Evolutionary conservation across 2,797 vertebrate species (phyloP), one percentile per base, ranked within the genome.

Genomic region (Aplochiton taeniatus): DNA sequence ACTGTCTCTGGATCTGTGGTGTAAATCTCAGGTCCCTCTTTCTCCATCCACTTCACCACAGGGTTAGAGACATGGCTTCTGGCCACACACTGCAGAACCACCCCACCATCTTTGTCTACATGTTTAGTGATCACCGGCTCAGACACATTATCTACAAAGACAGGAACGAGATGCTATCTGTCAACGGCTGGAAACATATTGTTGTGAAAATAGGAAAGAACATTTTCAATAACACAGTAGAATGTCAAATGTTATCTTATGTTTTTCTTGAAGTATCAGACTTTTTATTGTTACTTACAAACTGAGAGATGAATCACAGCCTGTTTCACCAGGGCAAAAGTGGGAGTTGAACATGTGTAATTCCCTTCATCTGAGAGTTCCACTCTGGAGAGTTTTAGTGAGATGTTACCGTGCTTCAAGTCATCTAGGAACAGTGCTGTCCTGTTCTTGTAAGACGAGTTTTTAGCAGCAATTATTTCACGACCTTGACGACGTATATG

Each of bases 321-420:
- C 31, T 31, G 31, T 31, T 31, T 31, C 6, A 31, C 31, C 31
- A 31, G 31, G 31, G 2, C 6, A 31, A 31, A 31, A 31, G 53
- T 65, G 10, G 16, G 13, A 59, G 82, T 45, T 0, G 63, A 62
- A 70, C 82, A 84, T 8, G 9, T 78, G 47, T 86, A 84, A 8
- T 41, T 42, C n/a, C 82, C 84, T 13, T 72, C 20, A 58, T 86
- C 84, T 0, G 58, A 61, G 8, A 80, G 9, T 1, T 0, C 12
- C 13, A 73, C 51, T 0, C 61, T 61, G 50, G 51, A 68, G 42
- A 84, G 69, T 57, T 66, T 54, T 11, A 84, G 56, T 31, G 84
- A 86, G 12, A 77, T 0, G 0, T 83, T 80, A 11, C 84, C 84
- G 9, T 58, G 52, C 9, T 10, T 17, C 18, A 86, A 31, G 9